These are phyloP conservation scores for Halichoerus grypus DNA, from an alignment of 2,113 vertebrate genomes.

Conservation along the genomic window DNA sequence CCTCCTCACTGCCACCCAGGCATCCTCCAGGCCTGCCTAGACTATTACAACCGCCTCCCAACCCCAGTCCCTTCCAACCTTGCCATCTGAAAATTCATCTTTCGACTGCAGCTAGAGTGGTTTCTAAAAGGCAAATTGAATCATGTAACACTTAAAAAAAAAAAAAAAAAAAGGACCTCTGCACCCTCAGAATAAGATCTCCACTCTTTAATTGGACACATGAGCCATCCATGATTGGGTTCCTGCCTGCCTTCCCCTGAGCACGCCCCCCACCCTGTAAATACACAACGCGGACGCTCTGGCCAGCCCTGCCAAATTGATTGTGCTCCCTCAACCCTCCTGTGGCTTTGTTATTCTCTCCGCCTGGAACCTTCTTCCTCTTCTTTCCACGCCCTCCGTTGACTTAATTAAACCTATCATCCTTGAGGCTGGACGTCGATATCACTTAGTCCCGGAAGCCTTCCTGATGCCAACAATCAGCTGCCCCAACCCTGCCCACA, in stretches of 20 bases:
- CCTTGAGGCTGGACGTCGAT: neutral
- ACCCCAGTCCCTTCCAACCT: neutral
- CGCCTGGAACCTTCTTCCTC: neutral
- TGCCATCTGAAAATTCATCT: neutral
- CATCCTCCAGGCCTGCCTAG: neutral
- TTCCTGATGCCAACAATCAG: neutral
- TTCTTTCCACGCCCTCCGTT: neutral
- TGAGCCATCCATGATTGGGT: neutral
- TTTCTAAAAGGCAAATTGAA: conserved; percentile 14
- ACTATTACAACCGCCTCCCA: neutral
- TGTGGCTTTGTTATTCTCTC: neutral
- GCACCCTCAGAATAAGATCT: neutral
- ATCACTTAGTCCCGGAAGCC: neutral
- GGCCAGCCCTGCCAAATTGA: neutral
- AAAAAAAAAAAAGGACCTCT: neutral
- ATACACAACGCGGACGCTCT: neutral
- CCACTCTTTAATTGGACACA: neutral
- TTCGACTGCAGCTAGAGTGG: neutral
- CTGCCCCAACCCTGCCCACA: neutral
- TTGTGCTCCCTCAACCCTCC: neutral
- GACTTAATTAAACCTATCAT: neutral
- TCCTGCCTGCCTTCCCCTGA: neutral
- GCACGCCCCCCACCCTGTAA: neutral
- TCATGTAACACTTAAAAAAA: neutral
- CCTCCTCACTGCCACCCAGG: neutral